These are phyloP conservation scores for Drosophila macrospina DNA, from an alignment of 2,888 invertebrate species.

Conservation along the genomic window DNA sequence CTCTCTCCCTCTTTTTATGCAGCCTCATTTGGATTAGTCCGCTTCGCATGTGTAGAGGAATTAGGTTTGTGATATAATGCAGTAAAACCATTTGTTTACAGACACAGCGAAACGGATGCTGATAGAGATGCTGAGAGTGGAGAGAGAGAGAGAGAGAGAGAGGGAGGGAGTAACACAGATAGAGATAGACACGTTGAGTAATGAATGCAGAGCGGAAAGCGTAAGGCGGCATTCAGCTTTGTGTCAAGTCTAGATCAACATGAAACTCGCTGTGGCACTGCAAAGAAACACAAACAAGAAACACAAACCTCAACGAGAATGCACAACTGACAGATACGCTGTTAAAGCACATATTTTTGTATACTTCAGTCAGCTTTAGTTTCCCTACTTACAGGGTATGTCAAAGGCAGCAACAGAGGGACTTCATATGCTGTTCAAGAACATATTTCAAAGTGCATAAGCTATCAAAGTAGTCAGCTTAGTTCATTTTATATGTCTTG, in stretches of 20 bases:
- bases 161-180: slow-evolving; percentile 26
- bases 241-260: slow-evolving; percentile 43
- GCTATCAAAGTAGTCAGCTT: too few species aligned
- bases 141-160: background rate
- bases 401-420: too few species aligned
- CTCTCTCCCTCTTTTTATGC: too few species aligned
- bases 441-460: too few species aligned
- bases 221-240: slow-evolving; percentile 22
- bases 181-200: slow-evolving; percentile 60
- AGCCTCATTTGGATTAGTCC: slow-evolving; percentile 69
- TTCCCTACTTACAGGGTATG: too few species aligned
- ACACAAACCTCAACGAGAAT: background rate
- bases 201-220: slow-evolving; percentile 54
- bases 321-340: background rate
- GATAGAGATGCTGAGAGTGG: background rate
- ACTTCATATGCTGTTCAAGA: background rate
- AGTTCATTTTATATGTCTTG: too few species aligned
- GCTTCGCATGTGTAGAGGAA: slow-evolving; percentile 49
- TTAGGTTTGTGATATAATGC: slow-evolving; percentile 76
- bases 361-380: too few species aligned
- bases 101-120: background rate
- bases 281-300: slow-evolving; percentile 6
- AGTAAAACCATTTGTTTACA: slow-evolving; percentile 52
- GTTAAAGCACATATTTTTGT: too few species aligned
- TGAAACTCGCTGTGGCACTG: slow-evolving; percentile 36